Evolutionary conservation across 2,113 vertebrate genomes (phyloP), one percentile per base, ranked within the genome.

Genomic region (Erythrocercus mccallii): DNA sequence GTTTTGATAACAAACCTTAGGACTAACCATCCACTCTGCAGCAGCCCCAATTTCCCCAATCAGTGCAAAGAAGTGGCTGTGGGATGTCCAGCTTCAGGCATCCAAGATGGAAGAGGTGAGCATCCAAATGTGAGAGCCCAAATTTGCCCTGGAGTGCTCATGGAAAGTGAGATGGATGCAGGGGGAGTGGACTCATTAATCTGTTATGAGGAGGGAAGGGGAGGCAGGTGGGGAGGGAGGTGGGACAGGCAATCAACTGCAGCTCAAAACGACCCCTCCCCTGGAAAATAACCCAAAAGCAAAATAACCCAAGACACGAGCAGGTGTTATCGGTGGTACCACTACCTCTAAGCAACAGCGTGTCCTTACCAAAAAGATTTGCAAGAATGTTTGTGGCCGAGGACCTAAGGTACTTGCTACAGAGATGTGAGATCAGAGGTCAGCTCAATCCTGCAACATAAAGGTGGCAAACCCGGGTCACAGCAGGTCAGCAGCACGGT

Each of bases 371-470:
- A 98, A 98, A 96, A 96, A 96, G 95, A 80, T 97, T 97, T 98
- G 98, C 95, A 98, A 98, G 98, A 95, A 86, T 95, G 89, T 98
- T 95, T 98, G 98, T 97, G 97, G 97, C 96, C 95, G 94, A 96
- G 97, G 97, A 97, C 97, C 97, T 98, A 98, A 97, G 97, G 98
- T 95, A 92, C 97, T 97, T 64, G 98, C 98, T 98, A 98, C 97
- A 98, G 97, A 96, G 98, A 98, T 96, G 98, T 98, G 98, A 98
- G 97, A 98, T 98, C 98, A 98, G 98, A 98, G 96, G 98, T 98
- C 98, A 98, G 98, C 96, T 98, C 98, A 98, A 98, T 98, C 98
- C 98, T 98, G 98, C 96, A 98, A 98, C 95, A 98, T 92, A 98
- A 98, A 98, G 93, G 98, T 95, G 98, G 97, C 97, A 97, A 92